phyloP scores from a whole-genome alignment of 2,888 invertebrate genomes.

The Idaea aversata region DNA sequence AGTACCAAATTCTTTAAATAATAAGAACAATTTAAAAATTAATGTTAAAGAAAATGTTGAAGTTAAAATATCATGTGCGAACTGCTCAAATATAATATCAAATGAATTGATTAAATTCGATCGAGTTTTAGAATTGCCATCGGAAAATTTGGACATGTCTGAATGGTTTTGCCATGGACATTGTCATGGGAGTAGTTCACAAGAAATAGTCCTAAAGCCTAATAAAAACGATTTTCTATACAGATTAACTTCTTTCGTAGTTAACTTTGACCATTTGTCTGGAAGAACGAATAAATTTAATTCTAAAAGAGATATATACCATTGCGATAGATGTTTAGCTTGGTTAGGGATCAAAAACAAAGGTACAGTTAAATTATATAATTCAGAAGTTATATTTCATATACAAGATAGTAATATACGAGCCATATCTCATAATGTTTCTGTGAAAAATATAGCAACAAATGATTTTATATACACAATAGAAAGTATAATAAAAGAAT shows the following conservation, averaged over 20 bases:
- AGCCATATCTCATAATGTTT: slow-evolving; percentile 50
- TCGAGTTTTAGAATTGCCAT: slow-evolving; percentile 82
- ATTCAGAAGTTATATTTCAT: slow-evolving; percentile 76
- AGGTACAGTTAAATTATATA: slow-evolving; percentile 76
- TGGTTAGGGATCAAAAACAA: slow-evolving; percentile 79
- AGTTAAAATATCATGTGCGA: slow-evolving; percentile 58
- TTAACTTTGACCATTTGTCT: slow-evolving; percentile 62
- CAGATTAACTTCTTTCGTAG: slow-evolving; percentile 76
- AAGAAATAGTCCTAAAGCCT: slow-evolving; percentile 58
- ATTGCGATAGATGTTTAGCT: slow-evolving; percentile 79
- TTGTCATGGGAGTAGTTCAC: slow-evolving; percentile 43
- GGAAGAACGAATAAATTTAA: slow-evolving; percentile 72
- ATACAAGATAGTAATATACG: slow-evolving; percentile 41
- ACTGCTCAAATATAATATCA: slow-evolving; percentile 71
- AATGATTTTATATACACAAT: slow-evolving; percentile 79
- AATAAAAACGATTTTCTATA: slow-evolving; percentile 80
- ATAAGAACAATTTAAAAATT: slow-evolving; percentile 46
- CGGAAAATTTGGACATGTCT: slow-evolving; percentile 78
- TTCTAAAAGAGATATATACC: slow-evolving; percentile 63
- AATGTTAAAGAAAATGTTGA: slow-evolving; percentile 53
- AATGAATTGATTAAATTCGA: slow-evolving; percentile 72
- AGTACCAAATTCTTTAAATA: slow-evolving; percentile 31
- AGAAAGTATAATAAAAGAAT: slow-evolving; percentile 71
- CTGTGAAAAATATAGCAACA: slow-evolving; percentile 46
- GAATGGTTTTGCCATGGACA: slow-evolving; percentile 85